phyloP scores from a whole-genome alignment of 2,113 vertebrate species.

The Calidris pugnax region DNA sequence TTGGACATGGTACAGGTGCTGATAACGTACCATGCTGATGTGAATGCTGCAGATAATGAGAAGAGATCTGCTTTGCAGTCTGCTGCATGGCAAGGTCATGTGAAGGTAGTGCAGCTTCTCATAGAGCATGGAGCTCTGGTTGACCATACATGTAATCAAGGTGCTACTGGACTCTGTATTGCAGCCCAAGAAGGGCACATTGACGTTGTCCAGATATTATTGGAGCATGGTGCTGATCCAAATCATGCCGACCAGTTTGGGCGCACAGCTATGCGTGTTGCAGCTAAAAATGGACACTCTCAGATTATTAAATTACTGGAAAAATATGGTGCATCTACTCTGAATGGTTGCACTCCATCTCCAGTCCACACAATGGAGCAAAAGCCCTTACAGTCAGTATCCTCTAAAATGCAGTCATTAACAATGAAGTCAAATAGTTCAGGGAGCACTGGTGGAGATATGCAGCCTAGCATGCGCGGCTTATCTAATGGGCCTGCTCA shows the following conservation, averaged over 20 bases:
- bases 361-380: slow-evolving; percentile 96
- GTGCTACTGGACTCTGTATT: slow-evolving; percentile 95
- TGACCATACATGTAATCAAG: slow-evolving; percentile 96
- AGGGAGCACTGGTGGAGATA: slow-evolving; percentile 89
- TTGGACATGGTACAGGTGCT: slow-evolving; percentile 92
- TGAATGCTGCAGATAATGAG: slow-evolving; percentile 94
- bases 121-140: slow-evolving; percentile 89
- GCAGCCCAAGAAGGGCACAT: slow-evolving; percentile 98
- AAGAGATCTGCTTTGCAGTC: slow-evolving; percentile 95
- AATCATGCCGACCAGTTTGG: slow-evolving; percentile 98
- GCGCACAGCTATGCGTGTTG: slow-evolving; percentile 96
- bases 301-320: slow-evolving; percentile 93
- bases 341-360: slow-evolving; percentile 92
- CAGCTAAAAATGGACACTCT: slow-evolving; percentile 93
- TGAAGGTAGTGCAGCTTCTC: slow-evolving; percentile 89
- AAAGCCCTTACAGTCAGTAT: slow-evolving; percentile 81
- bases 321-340: slow-evolving; percentile 89
- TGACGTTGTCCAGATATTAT: slow-evolving; percentile 89
- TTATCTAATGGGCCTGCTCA: slow-evolving; percentile 89
- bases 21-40: slow-evolving; percentile 88
- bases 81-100: slow-evolving; percentile 95
- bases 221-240: slow-evolving; percentile 93
- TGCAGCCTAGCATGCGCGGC: slow-evolving; percentile 84
- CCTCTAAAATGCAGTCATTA: slow-evolving; percentile 89
- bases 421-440: slow-evolving; percentile 96